Conservation (phyloP, 1,140 invertebrate genomes). For the Papilio glaucus region DNA sequence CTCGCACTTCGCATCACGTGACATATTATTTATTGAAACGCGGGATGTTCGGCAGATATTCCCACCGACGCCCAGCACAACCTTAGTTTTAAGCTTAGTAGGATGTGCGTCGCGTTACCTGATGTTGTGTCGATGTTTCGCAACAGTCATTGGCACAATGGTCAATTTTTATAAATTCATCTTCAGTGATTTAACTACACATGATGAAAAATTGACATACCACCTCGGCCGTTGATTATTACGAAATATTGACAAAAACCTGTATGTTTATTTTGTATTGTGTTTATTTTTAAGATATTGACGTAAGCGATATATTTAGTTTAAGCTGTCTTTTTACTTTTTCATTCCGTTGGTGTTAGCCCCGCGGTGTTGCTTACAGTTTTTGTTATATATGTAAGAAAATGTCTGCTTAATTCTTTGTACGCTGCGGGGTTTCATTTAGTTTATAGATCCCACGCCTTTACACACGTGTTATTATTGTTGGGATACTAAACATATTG, state of each 20-base stretch:
- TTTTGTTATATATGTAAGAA: not conserved
- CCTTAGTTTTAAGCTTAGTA: constrained; percentile 71
- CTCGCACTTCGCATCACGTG: constrained; percentile 69
- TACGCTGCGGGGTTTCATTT: constrained; percentile 38
- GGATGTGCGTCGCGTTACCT: constrained; percentile 78
- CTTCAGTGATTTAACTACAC: not conserved
- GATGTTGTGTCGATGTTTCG: constrained; percentile 58
- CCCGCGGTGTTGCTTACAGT: constrained; percentile 34
- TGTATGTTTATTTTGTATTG: constrained; percentile 68
- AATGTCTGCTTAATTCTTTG: not conserved
- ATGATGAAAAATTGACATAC: not conserved
- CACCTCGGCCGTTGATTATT: constrained; percentile 40
- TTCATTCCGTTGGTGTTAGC: constrained; percentile 64
- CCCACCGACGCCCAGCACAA: constrained; percentile 77
- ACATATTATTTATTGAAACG: constrained; percentile 74
- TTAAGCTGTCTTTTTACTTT: constrained; percentile 66
- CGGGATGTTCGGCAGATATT: constrained; percentile 65
- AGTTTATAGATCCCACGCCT: constrained; percentile 34
- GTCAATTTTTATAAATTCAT: not conserved
- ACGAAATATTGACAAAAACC: constrained; percentile 48
- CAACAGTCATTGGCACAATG: constrained; percentile 39
- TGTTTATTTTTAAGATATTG: constrained; percentile 59
- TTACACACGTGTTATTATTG: constrained; percentile 38
- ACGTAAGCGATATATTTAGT: constrained; percentile 57
- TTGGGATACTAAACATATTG: constrained; percentile 8